These are phyloP conservation scores for Diploptera punctata DNA, from an alignment of 2,888 invertebrate genomes.

Conservation along the genomic window DNA sequence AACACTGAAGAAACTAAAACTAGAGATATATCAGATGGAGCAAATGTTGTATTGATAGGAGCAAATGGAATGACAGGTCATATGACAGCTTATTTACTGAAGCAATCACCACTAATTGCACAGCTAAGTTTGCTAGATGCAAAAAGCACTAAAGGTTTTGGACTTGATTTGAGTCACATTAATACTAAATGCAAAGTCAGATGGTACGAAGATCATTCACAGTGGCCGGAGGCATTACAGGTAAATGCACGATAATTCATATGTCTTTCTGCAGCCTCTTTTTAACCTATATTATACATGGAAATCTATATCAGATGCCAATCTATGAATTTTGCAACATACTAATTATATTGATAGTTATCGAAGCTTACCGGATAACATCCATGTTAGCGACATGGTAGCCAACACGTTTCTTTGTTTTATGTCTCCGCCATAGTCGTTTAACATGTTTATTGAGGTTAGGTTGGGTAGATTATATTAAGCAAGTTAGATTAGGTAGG, in stretches of 20 bases:
- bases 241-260: background rate
- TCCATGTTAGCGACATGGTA: too few relatives aligned
- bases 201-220: background rate
- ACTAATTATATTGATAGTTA: too few relatives aligned
- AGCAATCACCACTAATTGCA: background rate
- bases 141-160: background rate
- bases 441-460: too few relatives aligned
- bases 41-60: background rate
- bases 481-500: too few relatives aligned
- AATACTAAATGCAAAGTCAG: background rate
- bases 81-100: background rate
- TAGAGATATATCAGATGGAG: too few relatives aligned
- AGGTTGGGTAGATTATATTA: too few relatives aligned
- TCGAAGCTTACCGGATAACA: too few relatives aligned
- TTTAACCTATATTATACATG: background rate
- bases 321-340: background rate
- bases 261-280: background rate
- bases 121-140: background rate
- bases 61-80: background rate
- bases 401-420: too few relatives aligned
- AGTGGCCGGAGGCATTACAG: background rate
- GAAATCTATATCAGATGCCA: background rate
- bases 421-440: too few relatives aligned
- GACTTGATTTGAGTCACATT: background rate
- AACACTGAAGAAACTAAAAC: too few relatives aligned